Conservation (phyloP, 2,797 vertebrate genomes). For the Emys orbicularis region DNA sequence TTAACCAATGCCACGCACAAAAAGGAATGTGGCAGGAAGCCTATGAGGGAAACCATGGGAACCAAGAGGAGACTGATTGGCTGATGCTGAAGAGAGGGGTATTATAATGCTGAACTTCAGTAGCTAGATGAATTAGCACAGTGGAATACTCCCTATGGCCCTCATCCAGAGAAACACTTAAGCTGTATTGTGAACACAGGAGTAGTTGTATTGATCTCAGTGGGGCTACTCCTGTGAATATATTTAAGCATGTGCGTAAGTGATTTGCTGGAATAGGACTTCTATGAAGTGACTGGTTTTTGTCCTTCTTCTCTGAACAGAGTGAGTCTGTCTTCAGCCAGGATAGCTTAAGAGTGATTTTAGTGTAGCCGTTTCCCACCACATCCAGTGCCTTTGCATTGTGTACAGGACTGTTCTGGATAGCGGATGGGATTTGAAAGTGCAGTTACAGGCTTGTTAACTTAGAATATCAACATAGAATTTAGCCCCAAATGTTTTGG, state of each 20-base stretch:
- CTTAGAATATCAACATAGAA: slow-evolving; percentile 31
- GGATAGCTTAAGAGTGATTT: accelerated
- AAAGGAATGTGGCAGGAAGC: neutral
- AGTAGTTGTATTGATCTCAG: accelerated
- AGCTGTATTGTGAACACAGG: accelerated
- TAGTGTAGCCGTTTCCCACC: accelerated
- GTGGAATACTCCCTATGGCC: neutral
- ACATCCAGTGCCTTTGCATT: neutral
- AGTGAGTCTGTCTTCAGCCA: neutral
- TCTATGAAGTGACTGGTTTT: neutral
- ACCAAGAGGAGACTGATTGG: neutral
- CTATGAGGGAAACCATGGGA: neutral
- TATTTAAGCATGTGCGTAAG: neutral
- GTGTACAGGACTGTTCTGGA: neutral
- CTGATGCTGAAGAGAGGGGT: neutral
- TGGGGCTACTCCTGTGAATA: neutral
- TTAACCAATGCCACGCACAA: neutral
- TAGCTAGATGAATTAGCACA: neutral
- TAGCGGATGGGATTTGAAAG: neutral
- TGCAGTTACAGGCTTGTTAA: neutral
- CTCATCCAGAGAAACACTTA: neutral
- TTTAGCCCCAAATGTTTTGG: neutral
- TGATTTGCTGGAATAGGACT: neutral
- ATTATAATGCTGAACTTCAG: accelerated
- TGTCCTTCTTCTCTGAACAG: too few species aligned